Conservation (phyloP, 2,797 vertebrate species). For the Sphenopsis melanotis region DNA sequence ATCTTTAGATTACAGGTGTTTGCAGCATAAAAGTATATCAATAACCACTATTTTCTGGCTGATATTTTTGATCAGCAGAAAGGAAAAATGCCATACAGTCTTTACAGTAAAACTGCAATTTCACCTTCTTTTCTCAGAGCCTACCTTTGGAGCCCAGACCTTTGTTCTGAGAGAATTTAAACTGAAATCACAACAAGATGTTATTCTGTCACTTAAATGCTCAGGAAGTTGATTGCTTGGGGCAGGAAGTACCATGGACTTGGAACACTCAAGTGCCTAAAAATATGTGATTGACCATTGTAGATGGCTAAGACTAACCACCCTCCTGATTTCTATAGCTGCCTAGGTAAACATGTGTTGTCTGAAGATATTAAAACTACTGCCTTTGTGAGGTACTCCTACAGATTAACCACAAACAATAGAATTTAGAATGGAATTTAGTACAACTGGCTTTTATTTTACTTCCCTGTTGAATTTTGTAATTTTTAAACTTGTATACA, state of each 20-base stretch:
- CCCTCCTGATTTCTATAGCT: neutral
- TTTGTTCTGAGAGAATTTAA: neutral
- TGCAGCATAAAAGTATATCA: neutral
- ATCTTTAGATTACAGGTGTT: neutral
- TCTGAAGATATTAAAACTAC: neutral
- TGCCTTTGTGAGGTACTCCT: neutral
- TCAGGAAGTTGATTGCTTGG: neutral
- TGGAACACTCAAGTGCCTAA: neutral
- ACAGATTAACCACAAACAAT: neutral
- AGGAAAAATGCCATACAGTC: neutral
- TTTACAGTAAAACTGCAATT: neutral
- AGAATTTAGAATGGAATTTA: neutral
- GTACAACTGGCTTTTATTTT: neutral
- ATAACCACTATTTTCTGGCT: neutral
- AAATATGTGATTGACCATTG: neutral
- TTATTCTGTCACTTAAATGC: neutral
- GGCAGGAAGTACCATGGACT: neutral
- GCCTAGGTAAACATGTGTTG: neutral
- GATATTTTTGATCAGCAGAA: neutral
- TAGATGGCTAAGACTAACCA: neutral
- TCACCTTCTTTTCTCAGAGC: neutral
- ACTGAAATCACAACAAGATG: neutral
- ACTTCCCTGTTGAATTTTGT: neutral
- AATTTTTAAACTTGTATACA: neutral
- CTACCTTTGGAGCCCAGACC: neutral